Percentiles rank a stretch among this genome's conserved stretches.
Evolutionary conservation across 2,888 invertebrate species (phyloP).

Genomic region (Girardia tigrina): DNA sequence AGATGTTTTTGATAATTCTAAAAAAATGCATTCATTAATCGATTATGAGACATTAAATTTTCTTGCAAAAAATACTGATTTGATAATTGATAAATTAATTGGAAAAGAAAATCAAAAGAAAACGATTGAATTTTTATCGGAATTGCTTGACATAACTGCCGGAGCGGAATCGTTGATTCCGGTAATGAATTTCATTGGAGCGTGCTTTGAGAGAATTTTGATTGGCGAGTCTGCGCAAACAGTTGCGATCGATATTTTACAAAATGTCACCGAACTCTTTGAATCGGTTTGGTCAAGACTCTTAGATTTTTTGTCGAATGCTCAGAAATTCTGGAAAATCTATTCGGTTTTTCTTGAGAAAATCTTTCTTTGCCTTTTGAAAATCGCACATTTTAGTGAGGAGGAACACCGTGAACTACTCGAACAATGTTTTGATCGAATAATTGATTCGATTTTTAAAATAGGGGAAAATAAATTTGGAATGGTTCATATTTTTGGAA

Average conservation of each 20-base stretch:
- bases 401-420: neutral
- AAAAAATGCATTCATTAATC: neutral
- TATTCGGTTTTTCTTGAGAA: neutral
- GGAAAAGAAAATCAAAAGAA: neutral
- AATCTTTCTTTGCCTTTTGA: neutral
- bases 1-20: too few relatives aligned
- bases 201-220: too few relatives aligned
- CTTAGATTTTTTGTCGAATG: neutral
- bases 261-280: neutral
- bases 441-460: neutral
- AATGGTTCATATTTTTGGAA: neutral
- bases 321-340: slow-evolving; percentile 9
- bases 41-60: neutral
- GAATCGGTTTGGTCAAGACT: neutral
- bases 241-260: neutral
- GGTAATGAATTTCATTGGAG: too few relatives aligned
- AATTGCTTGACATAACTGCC: neutral
- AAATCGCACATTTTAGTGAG: neutral
- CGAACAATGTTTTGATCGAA: too few relatives aligned
- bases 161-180: neutral
- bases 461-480: neutral
- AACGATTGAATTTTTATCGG: neutral
- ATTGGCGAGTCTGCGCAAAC: neutral
- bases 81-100: neutral
- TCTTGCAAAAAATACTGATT: neutral